phyloP scores from a whole-genome alignment of 2,888 invertebrate genomes.

The Stegana nigrithorax region DNA sequence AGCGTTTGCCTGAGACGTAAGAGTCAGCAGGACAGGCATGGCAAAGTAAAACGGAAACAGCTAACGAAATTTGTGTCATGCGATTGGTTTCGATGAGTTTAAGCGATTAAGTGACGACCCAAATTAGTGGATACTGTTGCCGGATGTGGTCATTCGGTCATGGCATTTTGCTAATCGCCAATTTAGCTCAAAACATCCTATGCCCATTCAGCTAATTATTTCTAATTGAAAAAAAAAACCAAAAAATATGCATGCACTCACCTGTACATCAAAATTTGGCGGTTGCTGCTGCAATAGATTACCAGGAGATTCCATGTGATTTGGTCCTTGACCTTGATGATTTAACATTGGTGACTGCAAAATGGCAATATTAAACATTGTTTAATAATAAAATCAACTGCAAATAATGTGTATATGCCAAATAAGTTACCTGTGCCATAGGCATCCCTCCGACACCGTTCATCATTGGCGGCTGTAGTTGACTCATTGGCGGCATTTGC shows the following conservation, averaged over 20 bases:
- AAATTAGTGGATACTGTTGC: background rate
- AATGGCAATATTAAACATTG: background rate
- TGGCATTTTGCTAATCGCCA: no score
- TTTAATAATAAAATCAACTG: background rate
- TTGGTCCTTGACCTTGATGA: slow-evolving; percentile 66
- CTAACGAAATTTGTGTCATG: slow-evolving; percentile 33
- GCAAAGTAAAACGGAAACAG: slow-evolving; percentile 18
- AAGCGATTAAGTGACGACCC: background rate
- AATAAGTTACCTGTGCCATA: slow-evolving; percentile 63
- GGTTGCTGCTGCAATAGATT: slow-evolving; percentile 74
- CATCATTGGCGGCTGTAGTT: slow-evolving; percentile 67
- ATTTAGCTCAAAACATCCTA: no score
- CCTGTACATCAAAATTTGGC: slow-evolving; percentile 85
- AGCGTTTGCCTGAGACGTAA: no score
- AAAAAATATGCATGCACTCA: slow-evolving; percentile 70
- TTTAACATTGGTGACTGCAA: slow-evolving; percentile 68
- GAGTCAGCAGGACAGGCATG: no score
- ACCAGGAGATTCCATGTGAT: slow-evolving; percentile 71
- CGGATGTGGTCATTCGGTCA: no score
- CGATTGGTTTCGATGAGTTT: background rate
- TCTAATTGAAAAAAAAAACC: no score
- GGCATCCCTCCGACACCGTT: slow-evolving; percentile 68
- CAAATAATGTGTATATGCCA: background rate
- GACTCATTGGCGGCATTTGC: slow-evolving; percentile 68
- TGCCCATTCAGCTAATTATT: no score